Evolutionary conservation across 2,113 vertebrate species (phyloP).

Genomic region (Nannospalax galili): DNA sequence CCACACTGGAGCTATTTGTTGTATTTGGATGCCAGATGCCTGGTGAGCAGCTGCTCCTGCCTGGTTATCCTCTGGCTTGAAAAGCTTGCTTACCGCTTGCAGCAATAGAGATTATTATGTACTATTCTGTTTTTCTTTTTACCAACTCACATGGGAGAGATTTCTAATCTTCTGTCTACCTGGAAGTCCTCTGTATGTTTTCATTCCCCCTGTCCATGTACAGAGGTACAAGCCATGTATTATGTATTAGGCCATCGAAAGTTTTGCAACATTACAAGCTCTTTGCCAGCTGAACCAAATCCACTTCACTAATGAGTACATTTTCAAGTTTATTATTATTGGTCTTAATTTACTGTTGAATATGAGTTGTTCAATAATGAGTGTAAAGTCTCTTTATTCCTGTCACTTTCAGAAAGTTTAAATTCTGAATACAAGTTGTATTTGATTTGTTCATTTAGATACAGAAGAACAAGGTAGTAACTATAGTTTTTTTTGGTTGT

Average conservation of each 20-base stretch:
- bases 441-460: conserved; percentile 5
- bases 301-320: neutral
- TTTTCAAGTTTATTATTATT: neutral
- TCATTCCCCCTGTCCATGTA: neutral
- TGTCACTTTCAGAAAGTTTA: neutral
- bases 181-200: neutral
- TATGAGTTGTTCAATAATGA: neutral
- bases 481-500: neutral
- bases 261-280: neutral
- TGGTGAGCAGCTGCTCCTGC: too few species aligned
- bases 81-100: neutral
- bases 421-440: neutral
- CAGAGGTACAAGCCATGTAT: too few species aligned
- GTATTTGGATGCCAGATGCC: too few species aligned
- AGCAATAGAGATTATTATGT: neutral
- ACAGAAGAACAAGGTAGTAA: neutral
- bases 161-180: neutral
- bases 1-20: too few species aligned
- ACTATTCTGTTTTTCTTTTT: neutral
- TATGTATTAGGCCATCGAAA: too few species aligned
- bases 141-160: neutral
- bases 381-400: neutral
- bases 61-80: neutral
- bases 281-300: neutral
- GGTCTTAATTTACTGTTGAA: neutral